Conservation (phyloP, 2,797 vertebrate genomes). For the Eulemur mongoz region DNA sequence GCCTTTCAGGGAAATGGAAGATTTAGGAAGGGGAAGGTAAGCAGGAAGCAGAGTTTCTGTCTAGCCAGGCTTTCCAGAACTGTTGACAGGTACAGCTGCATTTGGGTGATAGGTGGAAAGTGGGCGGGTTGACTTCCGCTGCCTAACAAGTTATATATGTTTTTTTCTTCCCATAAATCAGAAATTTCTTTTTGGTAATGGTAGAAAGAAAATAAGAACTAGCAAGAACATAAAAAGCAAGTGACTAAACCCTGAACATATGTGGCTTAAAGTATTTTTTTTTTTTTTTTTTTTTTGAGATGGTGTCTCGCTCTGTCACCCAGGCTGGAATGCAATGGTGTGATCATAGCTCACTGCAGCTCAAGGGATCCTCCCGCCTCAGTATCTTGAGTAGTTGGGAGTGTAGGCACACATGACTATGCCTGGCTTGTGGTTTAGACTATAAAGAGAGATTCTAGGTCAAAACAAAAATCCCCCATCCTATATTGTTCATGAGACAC, state of each 20-base stretch:
- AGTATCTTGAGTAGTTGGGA: too few species aligned
- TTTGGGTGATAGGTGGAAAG: not conserved
- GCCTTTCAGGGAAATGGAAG: not conserved
- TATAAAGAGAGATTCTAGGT: not conserved
- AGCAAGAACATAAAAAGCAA: not conserved
- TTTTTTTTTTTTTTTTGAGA: too few species aligned
- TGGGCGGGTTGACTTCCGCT: not conserved
- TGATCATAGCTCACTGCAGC: too few species aligned
- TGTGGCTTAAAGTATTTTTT: not conserved
- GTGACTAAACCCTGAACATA: not conserved
- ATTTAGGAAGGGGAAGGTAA: not conserved
- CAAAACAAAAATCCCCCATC: not conserved
- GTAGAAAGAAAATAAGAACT: constrained; percentile 21
- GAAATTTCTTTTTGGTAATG: not conserved
- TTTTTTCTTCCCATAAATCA: not conserved
- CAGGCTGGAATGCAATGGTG: too few species aligned
- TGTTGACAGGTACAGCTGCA: not conserved
- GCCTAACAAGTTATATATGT: not conserved
- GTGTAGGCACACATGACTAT: too few species aligned
- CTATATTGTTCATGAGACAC: not conserved
- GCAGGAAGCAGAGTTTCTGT: not conserved
- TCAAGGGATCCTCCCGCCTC: too few species aligned
- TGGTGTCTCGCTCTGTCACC: too few species aligned
- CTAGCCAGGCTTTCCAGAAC: not conserved
- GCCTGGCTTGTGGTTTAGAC: not conserved